These are phyloP conservation scores for Ornithoptera priamus DNA, from an alignment of 2,888 invertebrate species.

Conservation along the genomic window DNA sequence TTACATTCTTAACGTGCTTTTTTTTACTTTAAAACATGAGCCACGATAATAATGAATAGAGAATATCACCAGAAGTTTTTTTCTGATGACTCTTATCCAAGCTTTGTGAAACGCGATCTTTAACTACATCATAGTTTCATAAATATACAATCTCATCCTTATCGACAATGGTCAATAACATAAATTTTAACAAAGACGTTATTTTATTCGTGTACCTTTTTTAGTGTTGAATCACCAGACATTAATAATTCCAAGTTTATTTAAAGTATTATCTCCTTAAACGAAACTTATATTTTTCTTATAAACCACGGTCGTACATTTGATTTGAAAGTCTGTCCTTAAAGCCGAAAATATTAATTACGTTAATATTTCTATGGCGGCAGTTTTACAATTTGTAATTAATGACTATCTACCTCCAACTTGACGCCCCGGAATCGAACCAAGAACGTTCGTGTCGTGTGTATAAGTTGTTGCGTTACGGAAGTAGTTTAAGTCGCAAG, in stretches of 20 bases:
- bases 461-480: no score
- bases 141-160: constrained; percentile 21
- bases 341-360: no score
- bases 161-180: constrained; percentile 18
- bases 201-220: constrained; percentile 49
- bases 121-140: constrained; percentile 16
- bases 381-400: no score
- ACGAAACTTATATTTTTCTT: no score
- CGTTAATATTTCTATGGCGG: no score
- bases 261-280: constrained; percentile 45
- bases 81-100: constrained; percentile 10
- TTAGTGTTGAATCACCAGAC: constrained; percentile 39
- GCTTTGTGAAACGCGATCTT: constrained; percentile 21
- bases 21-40: no score
- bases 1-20: no score
- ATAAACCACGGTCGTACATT: no score
- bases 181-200: constrained; percentile 41
- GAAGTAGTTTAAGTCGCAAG: no score
- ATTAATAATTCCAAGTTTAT: constrained; percentile 57
- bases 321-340: no score
- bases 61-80: constrained; percentile 3
- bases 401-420: constrained; percentile 36
- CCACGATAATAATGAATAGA: no score
- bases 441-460: no score
- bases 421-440: constrained; percentile 35